Evolutionary conservation across 2,113 vertebrate genomes (phyloP), one percentile per base, ranked within the genome.

Genomic region (Phodopus roborovskii): DNA sequence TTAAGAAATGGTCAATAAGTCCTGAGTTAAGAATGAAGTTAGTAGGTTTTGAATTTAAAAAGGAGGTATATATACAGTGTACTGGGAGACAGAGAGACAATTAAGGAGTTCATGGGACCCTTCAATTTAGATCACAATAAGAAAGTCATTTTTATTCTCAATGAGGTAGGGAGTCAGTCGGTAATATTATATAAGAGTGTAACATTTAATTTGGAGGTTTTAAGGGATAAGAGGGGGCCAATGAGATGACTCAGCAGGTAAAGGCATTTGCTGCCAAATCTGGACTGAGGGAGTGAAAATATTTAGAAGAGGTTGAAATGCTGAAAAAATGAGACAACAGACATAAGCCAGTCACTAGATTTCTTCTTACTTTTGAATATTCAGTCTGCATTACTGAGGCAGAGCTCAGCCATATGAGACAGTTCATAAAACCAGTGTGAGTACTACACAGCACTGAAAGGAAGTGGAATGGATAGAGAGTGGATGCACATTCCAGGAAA

Each of bases 11-110:
- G 17, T 33, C 82, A 24, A 28, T 17, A 86, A 36, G 4, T 90
- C 12, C 64, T 0, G 0, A 39, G 7, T 10, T 33, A 48, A 68
- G 48, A 70, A 70, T 62, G 26, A 95, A 75, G 6, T 70, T 17
- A 68, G n/a, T 19, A 74, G 16, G 3, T 48, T 60, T 62, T 78
- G 42, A 85, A 50, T 50, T 26, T 39, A 39, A 60, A 50, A 7
- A 4, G 8, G 53, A 60, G 1, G 19, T 73, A 24, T 42, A 3
- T 20, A n/a, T 20, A 1, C 3, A 20, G 6, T 62, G 5, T 24
- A 78, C 19, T 50, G 5, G 24, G 2, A 10, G 19, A 33, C 16
- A 10, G 89, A 53, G 45, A 74, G 16, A 78, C 22, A n/a, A n/a
- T 70, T 10, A 66, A 16, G 48, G 26, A 30, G 12, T 48, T 30